Evolutionary conservation across 2,888 invertebrate species (phyloP).

Genomic region (Cantharis rustica): DNA sequence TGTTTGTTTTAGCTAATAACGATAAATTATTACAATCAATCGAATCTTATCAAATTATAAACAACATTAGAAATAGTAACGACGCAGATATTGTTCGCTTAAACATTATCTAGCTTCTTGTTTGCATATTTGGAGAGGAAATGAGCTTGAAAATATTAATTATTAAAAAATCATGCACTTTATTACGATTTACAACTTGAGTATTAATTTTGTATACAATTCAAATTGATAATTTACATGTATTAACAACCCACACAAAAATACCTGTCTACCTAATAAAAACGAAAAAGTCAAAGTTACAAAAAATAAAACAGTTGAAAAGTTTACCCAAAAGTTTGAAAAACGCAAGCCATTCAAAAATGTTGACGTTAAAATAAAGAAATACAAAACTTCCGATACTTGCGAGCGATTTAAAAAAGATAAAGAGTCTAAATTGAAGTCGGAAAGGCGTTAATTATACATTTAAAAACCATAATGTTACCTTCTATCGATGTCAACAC

Average conservation of each 20-base stretch:
- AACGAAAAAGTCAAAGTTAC: neutral
- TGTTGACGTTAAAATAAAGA: neutral
- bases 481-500: constrained; percentile 51
- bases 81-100: neutral
- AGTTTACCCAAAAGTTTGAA: neutral
- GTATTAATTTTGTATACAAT: neutral
- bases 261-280: neutral
- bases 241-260: neutral
- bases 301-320: neutral
- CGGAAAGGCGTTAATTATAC: constrained; percentile 14
- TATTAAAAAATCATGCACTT: neutral
- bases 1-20: neutral
- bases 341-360: neutral
- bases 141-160: neutral
- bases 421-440: neutral
- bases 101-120: neutral
- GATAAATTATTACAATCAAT: neutral
- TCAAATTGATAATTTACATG: neutral
- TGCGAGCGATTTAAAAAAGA: neutral
- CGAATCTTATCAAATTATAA: neutral
- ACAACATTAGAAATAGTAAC: neutral
- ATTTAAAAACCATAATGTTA: constrained; percentile 48
- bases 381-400: neutral
- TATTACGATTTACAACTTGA: neutral
- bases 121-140: neutral